Conservation (phyloP, 2,797 vertebrate genomes). For the Eutrigla gurnardus region DNA sequence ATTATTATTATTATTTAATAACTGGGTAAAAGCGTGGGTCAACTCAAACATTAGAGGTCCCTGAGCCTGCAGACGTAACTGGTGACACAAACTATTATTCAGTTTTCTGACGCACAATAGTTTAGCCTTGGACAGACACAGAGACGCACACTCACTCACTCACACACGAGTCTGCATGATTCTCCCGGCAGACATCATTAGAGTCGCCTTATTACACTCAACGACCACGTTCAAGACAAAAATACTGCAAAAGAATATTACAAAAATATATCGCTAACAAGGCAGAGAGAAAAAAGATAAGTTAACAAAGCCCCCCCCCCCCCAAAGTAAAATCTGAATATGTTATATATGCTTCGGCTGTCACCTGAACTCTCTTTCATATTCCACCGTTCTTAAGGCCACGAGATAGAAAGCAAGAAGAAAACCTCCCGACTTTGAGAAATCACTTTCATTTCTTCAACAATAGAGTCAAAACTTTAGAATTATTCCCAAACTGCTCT, state of each 20-base stretch:
- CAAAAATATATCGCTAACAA: slow-evolving; percentile 11
- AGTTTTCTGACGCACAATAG: neutral
- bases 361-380: slow-evolving; percentile 25
- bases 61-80: too few relatives aligned
- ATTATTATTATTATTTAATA: too few relatives aligned
- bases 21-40: neutral
- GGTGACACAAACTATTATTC: neutral
- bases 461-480: slow-evolving; percentile 60
- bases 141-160: neutral
- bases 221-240: slow-evolving; percentile 35
- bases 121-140: neutral
- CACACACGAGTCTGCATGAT: neutral
- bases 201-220: slow-evolving; percentile 34
- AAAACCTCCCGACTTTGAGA: slow-evolving; percentile 51
- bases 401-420: slow-evolving; percentile 37
- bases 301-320: slow-evolving; percentile 24
- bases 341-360: slow-evolving; percentile 3
- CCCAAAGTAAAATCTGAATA: slow-evolving; percentile 23
- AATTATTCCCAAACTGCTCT: slow-evolving; percentile 50
- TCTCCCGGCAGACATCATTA: slow-evolving; percentile 2
- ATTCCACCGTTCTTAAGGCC: slow-evolving; percentile 33
- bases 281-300: slow-evolving; percentile 4
- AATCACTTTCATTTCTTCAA: slow-evolving; percentile 68
- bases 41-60: neutral
- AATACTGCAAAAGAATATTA: slow-evolving; percentile 15